Base-by-base conservation (phyloP, 2,888 invertebrate genomes). In the Ochropleura leucogaster region DNA sequence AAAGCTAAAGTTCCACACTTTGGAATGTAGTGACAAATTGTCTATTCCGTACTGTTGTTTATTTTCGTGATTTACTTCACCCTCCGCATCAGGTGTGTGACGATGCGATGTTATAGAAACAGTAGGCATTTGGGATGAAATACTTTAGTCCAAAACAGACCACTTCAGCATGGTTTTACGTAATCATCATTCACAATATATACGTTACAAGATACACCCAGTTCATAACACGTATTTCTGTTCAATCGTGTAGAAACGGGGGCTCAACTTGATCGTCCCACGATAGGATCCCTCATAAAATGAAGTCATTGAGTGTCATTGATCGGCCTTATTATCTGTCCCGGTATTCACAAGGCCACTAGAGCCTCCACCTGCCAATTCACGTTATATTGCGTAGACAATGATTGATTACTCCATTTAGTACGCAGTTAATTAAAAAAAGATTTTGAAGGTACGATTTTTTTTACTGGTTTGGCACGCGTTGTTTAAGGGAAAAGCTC, bases 381-480 rank as follows among this genome's bases (percentile, higher is more conserved):
- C 44, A 79, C 51, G 44, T 73, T 73, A 67, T 69, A 68, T 68
- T 77, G 62, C 70, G 44, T 49, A 55, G 53, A 73, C 68, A 79
- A 75, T 81, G 85, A 86, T 84, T 72, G 63, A 78, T 68, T 42
- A 51, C 76, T 66, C 64, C 44, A 77, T 69, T 72, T 72, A 68
- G 72, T 72, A 68, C 18, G 8, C 18, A 57, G 73, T 73, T 73
- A 66, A 79, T 79, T 80, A 69, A 83, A 73, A 79, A 82, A 72
- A 53, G 44, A 16, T 62, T 63, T 6, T 0, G n/a, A 49, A 42
- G 9, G 30, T 63, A 7, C 46, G 53, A 12, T 46, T n/a, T 18
- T n/a, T 76, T 47, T 75, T 7, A n/a, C 16, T 30, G 4, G 16
- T 46, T 53, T 59, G 14, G n/a, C n/a, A 42, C 18, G 1, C 4